Base-by-base conservation (phyloP, 2,113 vertebrate species). In the Pandion haliaetus region DNA sequence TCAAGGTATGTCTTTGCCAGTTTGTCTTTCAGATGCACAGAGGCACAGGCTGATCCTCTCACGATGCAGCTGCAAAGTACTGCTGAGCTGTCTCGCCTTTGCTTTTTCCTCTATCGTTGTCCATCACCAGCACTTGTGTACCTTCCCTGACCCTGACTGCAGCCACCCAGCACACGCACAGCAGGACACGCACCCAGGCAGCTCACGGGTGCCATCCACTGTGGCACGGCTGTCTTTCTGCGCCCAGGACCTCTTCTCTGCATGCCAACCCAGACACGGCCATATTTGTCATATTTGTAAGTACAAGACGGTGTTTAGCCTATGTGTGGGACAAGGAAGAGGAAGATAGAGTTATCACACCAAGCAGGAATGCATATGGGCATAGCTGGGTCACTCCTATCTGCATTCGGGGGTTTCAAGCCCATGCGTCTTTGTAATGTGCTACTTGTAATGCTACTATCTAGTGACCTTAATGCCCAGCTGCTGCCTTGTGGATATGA, bases 61-160 rank as follows among this genome's bases (percentile, higher is more conserved):
- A 9, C 0, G 1, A 4, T 0, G 14, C 10, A 21, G 59, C 69
- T 36, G 20, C 4, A 1, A 44, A 52, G 29, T 38, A 4, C 19
- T 34, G 29, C 26, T 58, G 24, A 47, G 17, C 31, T 15, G 26
- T 11, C 8, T 59, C 2, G 0, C 14, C 2, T 45, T 69, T 31
- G 18, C 7, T 71, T 65, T 77, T 45, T n/a, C 26, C 29, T 34
- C 52, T 26, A 0, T 16, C 0, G 1, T 7, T 4, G 3, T 8
- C 71, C 38, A 6, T 17, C 59, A 14, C n/a, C 49, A 78, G n/a
- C 6, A 6, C 31, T 49, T 5, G 14, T 19, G 44, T 6, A 17
- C 9, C 62, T 47, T 70, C 57, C 54, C 55, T 47, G 44, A 20
- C 36, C n/a, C 67, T 47, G 24, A 6, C 21, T 15, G 5, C 28